phyloP scores from a whole-genome alignment of 2,797 vertebrate genomes.

The Sternotherus odoratus region DNA sequence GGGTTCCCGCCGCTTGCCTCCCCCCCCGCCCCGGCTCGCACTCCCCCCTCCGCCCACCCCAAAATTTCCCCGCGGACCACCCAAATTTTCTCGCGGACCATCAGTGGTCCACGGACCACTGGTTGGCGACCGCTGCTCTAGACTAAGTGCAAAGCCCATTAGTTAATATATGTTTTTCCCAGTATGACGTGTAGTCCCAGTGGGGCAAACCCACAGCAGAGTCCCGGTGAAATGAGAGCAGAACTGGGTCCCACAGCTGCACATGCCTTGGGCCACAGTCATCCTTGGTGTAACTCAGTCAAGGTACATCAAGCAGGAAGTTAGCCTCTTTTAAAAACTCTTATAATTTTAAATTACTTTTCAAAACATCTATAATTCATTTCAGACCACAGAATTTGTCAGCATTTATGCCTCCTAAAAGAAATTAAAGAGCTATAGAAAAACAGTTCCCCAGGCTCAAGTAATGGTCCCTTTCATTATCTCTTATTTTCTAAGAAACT shows the following conservation, averaged over 20 bases:
- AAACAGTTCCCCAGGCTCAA: neutral
- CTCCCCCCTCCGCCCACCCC: too few species aligned
- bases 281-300: neutral
- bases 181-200: neutral
- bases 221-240: neutral
- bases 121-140: too few species aligned
- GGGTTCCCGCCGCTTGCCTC: too few species aligned
- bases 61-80: too few species aligned
- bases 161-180: neutral
- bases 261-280: neutral
- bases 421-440: neutral
- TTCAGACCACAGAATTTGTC: neutral
- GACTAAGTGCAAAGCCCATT: neutral
- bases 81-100: too few species aligned
- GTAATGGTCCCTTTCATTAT: neutral
- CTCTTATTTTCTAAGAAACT: conserved; percentile 11
- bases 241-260: neutral
- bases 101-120: too few species aligned
- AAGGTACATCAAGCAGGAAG: neutral
- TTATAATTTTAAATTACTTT: neutral
- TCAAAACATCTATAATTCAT: neutral
- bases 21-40: too few species aligned
- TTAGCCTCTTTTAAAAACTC: neutral
- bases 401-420: neutral
- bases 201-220: neutral